Percentiles rank a stretch among this genome's conserved stretches.
These are phyloP conservation scores for Drosophila greeni DNA, from an alignment of 2,888 invertebrate genomes.

Conservation along the genomic window DNA sequence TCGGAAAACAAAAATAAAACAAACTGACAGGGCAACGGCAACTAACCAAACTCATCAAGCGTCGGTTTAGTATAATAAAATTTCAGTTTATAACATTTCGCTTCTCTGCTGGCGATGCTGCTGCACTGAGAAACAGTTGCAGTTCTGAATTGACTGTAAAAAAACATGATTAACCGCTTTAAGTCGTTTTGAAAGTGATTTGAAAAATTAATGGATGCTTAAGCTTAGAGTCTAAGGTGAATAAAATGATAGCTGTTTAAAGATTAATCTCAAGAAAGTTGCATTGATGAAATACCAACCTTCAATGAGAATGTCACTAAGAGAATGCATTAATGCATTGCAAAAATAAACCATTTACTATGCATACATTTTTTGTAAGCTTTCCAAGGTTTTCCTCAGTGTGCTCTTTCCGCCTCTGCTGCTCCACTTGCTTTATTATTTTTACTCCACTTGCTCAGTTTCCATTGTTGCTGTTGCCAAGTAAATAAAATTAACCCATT, in stretches of 20 bases:
- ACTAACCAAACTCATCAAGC: constrained; percentile 74
- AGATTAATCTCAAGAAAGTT: not conserved
- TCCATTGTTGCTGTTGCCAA: constrained; percentile 49
- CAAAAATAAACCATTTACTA: not conserved
- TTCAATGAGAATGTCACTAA: not conserved
- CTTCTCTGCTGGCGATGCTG: constrained; percentile 29
- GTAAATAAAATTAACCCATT: constrained; percentile 74
- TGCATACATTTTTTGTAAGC: too few species aligned
- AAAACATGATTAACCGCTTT: not conserved
- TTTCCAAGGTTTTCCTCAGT: not conserved
- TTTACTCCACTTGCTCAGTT: constrained; percentile 24
- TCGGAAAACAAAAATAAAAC: constrained; percentile 53
- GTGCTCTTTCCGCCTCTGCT: not conserved
- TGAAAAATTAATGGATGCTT: not conserved
- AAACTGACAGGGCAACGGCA: constrained; percentile 38
- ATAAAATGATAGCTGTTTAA: not conserved
- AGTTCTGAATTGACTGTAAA: rapidly evolving
- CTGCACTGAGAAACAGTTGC: constrained; percentile 9
- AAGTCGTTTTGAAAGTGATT: not conserved
- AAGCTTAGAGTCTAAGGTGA: not conserved
- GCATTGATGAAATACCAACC: not conserved
- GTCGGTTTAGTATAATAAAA: constrained; percentile 75
- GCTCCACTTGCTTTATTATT: constrained; percentile 56
- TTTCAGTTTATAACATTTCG: constrained; percentile 73
- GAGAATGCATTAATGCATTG: not conserved